A percentile compares a stretch with the other conserved stretches of the same genome.
Conservation (phyloP, 2,113 vertebrate genomes). For the Poecilia latipinna region DNA sequence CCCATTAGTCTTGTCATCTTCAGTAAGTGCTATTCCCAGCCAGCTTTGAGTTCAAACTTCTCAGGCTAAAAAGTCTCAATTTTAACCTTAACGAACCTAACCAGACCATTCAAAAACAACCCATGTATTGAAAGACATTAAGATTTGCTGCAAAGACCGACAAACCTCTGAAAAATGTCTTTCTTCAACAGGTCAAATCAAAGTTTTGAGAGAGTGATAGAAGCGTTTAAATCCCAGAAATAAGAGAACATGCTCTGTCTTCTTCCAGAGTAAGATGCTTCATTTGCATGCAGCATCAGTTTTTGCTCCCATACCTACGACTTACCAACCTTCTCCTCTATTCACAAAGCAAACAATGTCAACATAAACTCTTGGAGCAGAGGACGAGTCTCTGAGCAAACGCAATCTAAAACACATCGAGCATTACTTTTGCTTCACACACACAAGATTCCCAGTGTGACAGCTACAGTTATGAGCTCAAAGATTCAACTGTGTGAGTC, state of each 20-base stretch:
- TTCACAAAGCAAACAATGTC: slow-evolving; percentile 19
- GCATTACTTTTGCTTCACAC: slow-evolving; percentile 14
- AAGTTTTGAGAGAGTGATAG: not conserved
- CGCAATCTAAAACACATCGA: slow-evolving; percentile 29
- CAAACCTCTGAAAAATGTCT: too few species aligned
- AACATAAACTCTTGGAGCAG: slow-evolving; percentile 11
- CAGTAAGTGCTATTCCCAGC: not conserved
- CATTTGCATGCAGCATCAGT: not conserved
- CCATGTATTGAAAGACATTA: too few species aligned
- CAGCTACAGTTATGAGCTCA: slow-evolving; percentile 18
- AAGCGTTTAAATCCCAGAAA: not conserved
- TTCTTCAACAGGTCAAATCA: not conserved
- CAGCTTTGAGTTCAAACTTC: not conserved
- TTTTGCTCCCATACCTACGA: not conserved
- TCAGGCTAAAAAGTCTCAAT: too few species aligned
- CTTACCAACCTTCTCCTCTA: slow-evolving; percentile 1
- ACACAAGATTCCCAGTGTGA: slow-evolving; percentile 24
- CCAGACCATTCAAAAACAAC: too few species aligned
- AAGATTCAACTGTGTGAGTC: slow-evolving; percentile 1
- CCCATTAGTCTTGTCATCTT: not conserved
- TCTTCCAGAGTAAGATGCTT: not conserved
- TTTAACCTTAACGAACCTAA: too few species aligned
- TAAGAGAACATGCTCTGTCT: not conserved
- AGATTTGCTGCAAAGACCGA: too few species aligned
- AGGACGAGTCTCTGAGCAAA: slow-evolving; percentile 41